Percentiles rank a stretch among this genome's conserved stretches.
phyloP scores from a whole-genome alignment of 1,140 invertebrate species.

The Agraylea sexmaculata region DNA sequence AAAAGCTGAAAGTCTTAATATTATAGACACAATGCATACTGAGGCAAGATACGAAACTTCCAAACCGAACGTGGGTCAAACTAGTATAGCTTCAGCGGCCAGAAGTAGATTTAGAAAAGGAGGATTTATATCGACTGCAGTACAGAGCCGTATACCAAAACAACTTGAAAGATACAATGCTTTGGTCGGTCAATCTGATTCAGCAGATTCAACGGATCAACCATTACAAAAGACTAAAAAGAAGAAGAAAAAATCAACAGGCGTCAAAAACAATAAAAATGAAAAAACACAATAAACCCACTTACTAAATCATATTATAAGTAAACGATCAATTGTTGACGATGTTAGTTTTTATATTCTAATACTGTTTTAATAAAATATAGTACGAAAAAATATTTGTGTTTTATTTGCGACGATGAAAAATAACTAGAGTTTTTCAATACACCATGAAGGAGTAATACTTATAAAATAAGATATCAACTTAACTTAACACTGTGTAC shows the following conservation, averaged over 20 bases:
- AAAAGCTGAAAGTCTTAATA: slow-evolving; percentile 14
- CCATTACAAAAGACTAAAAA: slow-evolving; percentile 35
- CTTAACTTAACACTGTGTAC: too few species aligned
- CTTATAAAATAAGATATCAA: too few species aligned
- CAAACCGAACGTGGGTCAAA: slow-evolving; percentile 26
- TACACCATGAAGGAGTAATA: too few species aligned
- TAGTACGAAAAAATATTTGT: too few species aligned
- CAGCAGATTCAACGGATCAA: slow-evolving; percentile 39
- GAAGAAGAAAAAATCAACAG: slow-evolving; percentile 38
- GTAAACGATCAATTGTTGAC: too few species aligned
- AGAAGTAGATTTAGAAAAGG: slow-evolving; percentile 44
- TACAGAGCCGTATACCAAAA: slow-evolving; percentile 32
- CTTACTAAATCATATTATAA: too few species aligned
- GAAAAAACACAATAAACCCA: slow-evolving; percentile 19
- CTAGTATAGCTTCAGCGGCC: slow-evolving; percentile 26
- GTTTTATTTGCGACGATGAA: too few species aligned
- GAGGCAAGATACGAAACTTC: slow-evolving; percentile 31
- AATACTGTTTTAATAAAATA: too few species aligned
- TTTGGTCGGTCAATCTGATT: slow-evolving; percentile 38
- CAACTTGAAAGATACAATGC: slow-evolving; percentile 19
- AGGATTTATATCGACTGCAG: slow-evolving; percentile 44
- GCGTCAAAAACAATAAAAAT: slow-evolving; percentile 28
- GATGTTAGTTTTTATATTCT: too few species aligned
- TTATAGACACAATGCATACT: slow-evolving; percentile 22
- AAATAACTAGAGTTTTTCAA: too few species aligned